phyloP scores from a whole-genome alignment of 2,797 vertebrate species.

The Pipistrellus pipistrellus region DNA sequence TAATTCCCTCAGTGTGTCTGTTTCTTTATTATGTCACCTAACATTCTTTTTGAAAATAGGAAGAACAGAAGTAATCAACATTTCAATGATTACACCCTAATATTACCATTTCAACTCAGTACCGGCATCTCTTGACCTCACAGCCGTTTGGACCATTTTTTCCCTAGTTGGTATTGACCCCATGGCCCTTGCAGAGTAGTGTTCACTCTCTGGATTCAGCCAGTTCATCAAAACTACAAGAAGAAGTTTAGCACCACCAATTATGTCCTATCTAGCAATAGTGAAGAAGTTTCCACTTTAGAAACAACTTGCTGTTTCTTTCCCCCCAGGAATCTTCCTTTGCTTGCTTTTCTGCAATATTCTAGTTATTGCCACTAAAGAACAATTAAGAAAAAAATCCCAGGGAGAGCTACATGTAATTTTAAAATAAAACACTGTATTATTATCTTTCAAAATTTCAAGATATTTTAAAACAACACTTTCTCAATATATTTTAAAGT shows the following conservation, averaged over 20 bases:
- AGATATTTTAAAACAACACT: conserved; percentile 48
- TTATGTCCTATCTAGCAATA: not conserved
- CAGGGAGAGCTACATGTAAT: not conserved
- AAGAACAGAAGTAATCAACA: not conserved
- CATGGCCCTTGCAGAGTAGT: accelerated
- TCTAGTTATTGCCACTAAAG: conserved; percentile 1
- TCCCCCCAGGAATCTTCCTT: not conserved
- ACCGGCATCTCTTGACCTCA: not conserved
- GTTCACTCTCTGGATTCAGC: not conserved
- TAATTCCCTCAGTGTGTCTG: not conserved
- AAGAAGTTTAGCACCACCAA: not conserved
- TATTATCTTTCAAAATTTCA: not conserved
- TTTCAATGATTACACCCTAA: not conserved
- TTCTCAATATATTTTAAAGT: not conserved
- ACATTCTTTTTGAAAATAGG: not conserved
- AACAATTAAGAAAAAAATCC: conserved; percentile 3
- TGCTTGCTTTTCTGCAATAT: not conserved
- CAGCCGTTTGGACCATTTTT: not conserved
- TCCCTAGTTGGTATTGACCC: not conserved
- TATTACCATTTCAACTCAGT: not conserved
- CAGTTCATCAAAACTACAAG: not conserved
- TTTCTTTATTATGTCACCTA: not conserved
- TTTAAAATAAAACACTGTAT: conserved; percentile 23
- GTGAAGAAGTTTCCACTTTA: not conserved
- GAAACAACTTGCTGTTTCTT: not conserved